phyloP scores from a whole-genome alignment of 2,113 vertebrate genomes.

The Merops nubicus region DNA sequence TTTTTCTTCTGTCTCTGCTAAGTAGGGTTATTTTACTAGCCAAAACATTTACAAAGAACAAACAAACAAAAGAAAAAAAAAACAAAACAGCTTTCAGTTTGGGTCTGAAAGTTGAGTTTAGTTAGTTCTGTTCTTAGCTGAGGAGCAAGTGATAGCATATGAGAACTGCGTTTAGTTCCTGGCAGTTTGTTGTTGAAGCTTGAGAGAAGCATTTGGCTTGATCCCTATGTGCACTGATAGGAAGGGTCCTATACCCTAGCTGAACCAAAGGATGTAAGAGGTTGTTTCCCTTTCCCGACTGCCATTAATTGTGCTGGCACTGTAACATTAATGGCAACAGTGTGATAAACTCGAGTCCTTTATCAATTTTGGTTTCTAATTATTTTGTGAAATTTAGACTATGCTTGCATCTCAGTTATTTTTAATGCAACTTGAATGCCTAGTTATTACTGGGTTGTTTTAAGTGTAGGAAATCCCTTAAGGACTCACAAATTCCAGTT shows the following conservation, averaged over 20 bases:
- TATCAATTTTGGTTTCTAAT: background rate
- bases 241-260: fast-evolving
- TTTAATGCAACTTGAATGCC: background rate
- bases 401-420: background rate
- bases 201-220: background rate
- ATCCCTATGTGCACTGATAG: background rate
- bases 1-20: background rate
- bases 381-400: background rate
- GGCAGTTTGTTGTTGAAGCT: background rate
- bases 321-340: background rate
- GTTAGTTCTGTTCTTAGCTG: background rate
- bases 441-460: background rate
- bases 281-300: background rate
- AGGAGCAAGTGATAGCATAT: background rate
- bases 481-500: background rate
- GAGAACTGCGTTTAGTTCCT: background rate
- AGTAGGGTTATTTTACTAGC: background rate
- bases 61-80: background rate
- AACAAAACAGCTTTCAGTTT: background rate
- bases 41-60: background rate
- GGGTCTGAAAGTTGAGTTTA: background rate
- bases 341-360: background rate
- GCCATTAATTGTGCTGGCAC: background rate
- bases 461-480: background rate
- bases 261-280: background rate